Conservation (phyloP, 1,140 invertebrate genomes). For the Limonius californicus region DNA sequence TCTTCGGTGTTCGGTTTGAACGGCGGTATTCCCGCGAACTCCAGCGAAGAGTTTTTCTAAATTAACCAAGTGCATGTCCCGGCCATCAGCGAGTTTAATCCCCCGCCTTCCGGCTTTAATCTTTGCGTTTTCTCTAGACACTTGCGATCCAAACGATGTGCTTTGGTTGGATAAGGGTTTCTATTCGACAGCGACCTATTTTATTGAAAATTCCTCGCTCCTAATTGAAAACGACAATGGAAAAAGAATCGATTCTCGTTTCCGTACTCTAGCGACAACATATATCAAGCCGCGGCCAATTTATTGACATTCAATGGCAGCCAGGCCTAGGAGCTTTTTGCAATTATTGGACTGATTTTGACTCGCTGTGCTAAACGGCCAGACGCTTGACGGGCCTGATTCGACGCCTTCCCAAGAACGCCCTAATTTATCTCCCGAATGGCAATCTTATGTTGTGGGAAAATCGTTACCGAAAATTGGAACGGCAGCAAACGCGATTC, state of each 20-base stretch:
- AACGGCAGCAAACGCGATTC: not conserved
- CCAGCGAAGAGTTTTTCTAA: not conserved
- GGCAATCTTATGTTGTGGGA: not conserved
- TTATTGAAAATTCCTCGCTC: constrained; percentile 20
- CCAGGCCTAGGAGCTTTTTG: not conserved
- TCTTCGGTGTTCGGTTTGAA: not conserved
- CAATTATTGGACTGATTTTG: not conserved
- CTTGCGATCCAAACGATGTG: not conserved
- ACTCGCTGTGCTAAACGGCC: not conserved
- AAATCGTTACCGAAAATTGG: not conserved
- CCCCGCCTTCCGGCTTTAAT: not conserved
- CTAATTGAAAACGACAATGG: constrained; percentile 22
- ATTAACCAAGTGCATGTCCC: not conserved
- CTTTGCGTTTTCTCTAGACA: not conserved
- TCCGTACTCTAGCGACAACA: constrained; percentile 11
- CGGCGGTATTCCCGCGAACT: not conserved
- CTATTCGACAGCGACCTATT: constrained; percentile 20
- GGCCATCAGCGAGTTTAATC: not conserved
- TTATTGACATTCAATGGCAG: constrained; percentile 16
- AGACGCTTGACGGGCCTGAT: not conserved
- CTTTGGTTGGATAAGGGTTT: constrained; percentile 2
- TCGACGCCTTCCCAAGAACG: not conserved
- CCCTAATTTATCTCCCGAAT: not conserved
- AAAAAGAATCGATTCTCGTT: constrained; percentile 21
- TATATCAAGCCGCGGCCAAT: constrained; percentile 21